These are phyloP conservation scores for Rhyzopertha dominica DNA, from an alignment of 1,140 invertebrate genomes.

Conservation along the genomic window DNA sequence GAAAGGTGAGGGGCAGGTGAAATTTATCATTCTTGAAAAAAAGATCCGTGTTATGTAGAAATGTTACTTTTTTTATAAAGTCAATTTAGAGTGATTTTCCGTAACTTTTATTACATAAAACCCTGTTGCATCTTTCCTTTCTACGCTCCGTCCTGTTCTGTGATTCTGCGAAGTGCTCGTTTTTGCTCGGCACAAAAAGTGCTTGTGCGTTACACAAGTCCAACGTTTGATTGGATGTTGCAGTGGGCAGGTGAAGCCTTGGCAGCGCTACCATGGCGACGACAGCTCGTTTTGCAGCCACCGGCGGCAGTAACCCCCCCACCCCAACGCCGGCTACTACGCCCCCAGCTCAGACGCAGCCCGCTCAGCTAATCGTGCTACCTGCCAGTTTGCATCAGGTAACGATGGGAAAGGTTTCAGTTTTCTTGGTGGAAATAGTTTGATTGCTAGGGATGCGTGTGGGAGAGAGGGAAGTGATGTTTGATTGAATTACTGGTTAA, in stretches of 20 bases:
- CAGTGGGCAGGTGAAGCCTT: constrained; percentile 40
- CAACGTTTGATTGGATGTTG: constrained; percentile 27
- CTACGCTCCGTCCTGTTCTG: not conserved
- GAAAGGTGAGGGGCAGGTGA: too few species aligned
- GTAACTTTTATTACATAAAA: too few species aligned
- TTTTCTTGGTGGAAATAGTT: not conserved
- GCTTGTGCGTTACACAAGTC: not conserved
- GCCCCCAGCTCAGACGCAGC: constrained; percentile 38
- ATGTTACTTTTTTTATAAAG: too few species aligned
- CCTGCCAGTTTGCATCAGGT: constrained; percentile 46
- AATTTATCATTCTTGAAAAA: too few species aligned
- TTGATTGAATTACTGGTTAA: too few species aligned
- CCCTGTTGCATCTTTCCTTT: not conserved
- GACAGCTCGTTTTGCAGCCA: constrained; percentile 44
- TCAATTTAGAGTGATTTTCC: too few species aligned
- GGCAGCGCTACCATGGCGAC: constrained; percentile 45
- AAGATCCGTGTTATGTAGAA: too few species aligned
- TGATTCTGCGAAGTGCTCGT: not conserved
- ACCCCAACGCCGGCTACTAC: constrained; percentile 41
- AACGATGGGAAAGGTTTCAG: constrained; percentile 13
- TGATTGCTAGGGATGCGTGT: not conserved
- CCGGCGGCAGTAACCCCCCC: constrained; percentile 40
- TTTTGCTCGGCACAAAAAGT: not conserved
- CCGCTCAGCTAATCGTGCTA: constrained; percentile 44
- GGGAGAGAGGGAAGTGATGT: too few species aligned